Conservation (phyloP, 37 sponge, comb jelly and placozoan genomes). For the Hormiphora californensis region DNA sequence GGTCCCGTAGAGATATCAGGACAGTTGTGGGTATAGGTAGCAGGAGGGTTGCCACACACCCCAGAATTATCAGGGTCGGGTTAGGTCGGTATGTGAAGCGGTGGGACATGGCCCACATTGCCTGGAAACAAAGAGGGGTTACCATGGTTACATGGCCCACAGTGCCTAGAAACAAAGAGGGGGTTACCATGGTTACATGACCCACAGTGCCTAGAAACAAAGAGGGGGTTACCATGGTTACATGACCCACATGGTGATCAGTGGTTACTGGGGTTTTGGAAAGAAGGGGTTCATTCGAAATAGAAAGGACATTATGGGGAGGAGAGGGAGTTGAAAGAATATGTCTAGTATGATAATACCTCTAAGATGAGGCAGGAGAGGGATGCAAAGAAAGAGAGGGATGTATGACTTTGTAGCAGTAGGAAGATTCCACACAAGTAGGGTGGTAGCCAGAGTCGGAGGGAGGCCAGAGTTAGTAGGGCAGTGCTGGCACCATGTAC, state of each 20-base stretch:
- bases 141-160: too few relatives aligned
- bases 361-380: not conserved
- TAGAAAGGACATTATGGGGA: not conserved
- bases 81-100: not conserved
- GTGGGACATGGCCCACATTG: slow-evolving; percentile 13
- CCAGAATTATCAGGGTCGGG: not conserved
- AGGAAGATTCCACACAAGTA: not conserved
- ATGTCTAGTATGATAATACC: not conserved
- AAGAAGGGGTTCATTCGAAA: not conserved
- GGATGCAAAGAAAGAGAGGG: not conserved
- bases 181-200: too few relatives aligned
- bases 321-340: not conserved
- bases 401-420: not conserved
- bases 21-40: not conserved
- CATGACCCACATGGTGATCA: too few relatives aligned
- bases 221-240: too few relatives aligned
- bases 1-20: too few relatives aligned
- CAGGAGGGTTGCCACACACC: not conserved
- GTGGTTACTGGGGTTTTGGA: too few relatives aligned
- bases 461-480: not conserved
- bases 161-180: too few relatives aligned
- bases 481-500: not conserved
- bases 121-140: too few relatives aligned
- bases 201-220: too few relatives aligned
- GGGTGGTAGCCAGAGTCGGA: not conserved